Percentiles rank a stretch among this genome's conserved stretches.
Conservation (phyloP, 2,888 invertebrate species). For the Zootermopsis nevadensis region DNA sequence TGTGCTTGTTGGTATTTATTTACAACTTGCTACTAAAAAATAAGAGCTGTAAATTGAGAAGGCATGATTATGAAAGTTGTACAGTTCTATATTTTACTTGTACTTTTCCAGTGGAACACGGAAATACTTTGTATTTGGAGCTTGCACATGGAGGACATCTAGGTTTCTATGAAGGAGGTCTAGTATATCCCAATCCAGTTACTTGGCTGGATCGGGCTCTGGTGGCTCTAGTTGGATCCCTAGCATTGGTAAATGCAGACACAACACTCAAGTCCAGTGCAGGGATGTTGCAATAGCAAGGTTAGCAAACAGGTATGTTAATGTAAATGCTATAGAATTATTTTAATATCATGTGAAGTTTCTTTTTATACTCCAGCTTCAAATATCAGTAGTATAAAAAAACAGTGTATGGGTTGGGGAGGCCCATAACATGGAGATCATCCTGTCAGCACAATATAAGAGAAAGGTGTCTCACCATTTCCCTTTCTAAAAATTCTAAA, state of each 20-base stretch:
- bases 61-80: not conserved
- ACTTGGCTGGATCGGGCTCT: slow-evolving; percentile 93
- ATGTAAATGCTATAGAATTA: too few species aligned
- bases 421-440: too few species aligned
- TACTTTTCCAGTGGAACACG: slow-evolving; percentile 70
- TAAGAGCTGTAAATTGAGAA: too few species aligned
- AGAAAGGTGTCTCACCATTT: too few species aligned
- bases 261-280: slow-evolving; percentile 30
- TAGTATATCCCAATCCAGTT: slow-evolving; percentile 87
- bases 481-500: too few species aligned
- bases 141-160: slow-evolving; percentile 93
- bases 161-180: slow-evolving; percentile 93
- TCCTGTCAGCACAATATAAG: too few species aligned
- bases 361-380: too few species aligned
- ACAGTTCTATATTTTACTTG: slow-evolving; percentile 17
- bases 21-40: too few species aligned
- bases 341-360: too few species aligned
- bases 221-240: slow-evolving; percentile 82
- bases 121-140: slow-evolving; percentile 80
- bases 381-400: too few species aligned
- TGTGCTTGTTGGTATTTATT: too few species aligned
- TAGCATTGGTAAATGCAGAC: slow-evolving; percentile 71
- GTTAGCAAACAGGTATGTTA: not conserved
- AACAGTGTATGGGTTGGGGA: too few species aligned
- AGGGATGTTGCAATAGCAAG: slow-evolving; percentile 9